Conservation (phyloP, 2,113 vertebrate species). For the Spizaetus ornatus region DNA sequence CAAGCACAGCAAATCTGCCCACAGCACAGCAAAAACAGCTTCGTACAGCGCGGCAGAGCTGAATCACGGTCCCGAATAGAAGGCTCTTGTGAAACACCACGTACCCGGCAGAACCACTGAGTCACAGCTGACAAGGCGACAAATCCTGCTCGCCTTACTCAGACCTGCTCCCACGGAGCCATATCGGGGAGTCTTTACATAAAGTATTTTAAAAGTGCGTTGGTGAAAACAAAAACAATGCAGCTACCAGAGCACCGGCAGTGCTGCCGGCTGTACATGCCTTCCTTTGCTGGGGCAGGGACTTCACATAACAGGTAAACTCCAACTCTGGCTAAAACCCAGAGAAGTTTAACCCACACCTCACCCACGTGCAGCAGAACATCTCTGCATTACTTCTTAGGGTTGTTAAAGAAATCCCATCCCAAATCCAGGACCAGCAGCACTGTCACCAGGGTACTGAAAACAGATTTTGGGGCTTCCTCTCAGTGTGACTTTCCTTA, state of each 20-base stretch:
- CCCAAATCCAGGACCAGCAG: not conserved
- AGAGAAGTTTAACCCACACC: not conserved
- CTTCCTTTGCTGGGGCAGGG: not conserved
- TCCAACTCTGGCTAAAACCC: not conserved
- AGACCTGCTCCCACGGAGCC: constrained; percentile 18
- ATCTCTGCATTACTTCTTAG: not conserved
- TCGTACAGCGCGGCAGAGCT: not conserved
- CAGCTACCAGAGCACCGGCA: not conserved
- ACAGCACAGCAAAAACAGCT: not conserved
- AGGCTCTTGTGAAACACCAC: not conserved
- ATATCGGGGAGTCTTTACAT: not conserved
- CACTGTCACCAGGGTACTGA: not conserved
- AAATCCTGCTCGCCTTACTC: constrained; percentile 38
- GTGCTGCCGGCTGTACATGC: fast-evolving
- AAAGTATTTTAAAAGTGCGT: not conserved
- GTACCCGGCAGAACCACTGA: not conserved
- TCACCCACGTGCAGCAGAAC: not conserved
- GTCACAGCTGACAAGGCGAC: constrained; percentile 16
- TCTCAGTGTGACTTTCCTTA: not conserved
- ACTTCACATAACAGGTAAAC: not conserved
- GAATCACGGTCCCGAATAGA: not conserved
- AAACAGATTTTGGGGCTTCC: not conserved
- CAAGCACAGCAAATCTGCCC: not conserved
- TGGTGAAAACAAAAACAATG: not conserved
- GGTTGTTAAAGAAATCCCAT: not conserved